Base-by-base conservation (phyloP, 2,888 invertebrate genomes). In the Pediacus dermestoides region DNA sequence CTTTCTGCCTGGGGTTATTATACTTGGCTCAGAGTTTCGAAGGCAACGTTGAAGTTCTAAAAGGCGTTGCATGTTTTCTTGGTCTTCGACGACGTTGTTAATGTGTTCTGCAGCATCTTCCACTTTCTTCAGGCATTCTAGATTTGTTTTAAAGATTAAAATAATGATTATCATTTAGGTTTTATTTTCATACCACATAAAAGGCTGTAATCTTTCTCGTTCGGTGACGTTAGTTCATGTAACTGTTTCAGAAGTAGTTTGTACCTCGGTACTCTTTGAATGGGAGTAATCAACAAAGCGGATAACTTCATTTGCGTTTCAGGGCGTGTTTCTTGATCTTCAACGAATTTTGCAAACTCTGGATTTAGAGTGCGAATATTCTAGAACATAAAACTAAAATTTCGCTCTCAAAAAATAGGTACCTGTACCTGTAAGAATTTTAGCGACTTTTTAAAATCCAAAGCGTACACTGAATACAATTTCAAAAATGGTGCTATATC, bases 201-300 rank as follows among this genome's bases (percentile, higher is more conserved):
- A 35, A 34, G 36, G 4, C 39, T 16, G 47, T 49, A 55, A 34
- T 57, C 52, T 11, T 41, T 32, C 23, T 62, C 58, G 15, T 32
- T 31, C 6, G 55, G 49, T 14, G 43, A 46, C 3, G 60, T 55
- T 11, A 56, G 40, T 42, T 58, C 46, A 39, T 83, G 55, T 4
- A 88, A 74, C 61, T 86, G 82, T 56, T 80, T 78, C 32, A 88
- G 66, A 8, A 88, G 68, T 26, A 88, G 68, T 55, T 82, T 80
- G 62, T 88, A 88, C 31, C 87, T 74, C 1, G 88, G 88, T 33
- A 88, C 76, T 53, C 88, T 71, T 63, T 88, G 88, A 52, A 88
- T 83, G 8, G 88, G 88, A 2, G 81, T 79, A 48, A 88, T 88
- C 48, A 88, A 71, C 23, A 88, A 68, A 0, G 87, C 79, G 39